Conservation (phyloP, 1,140 invertebrate genomes). For the Drosophila setifemur region DNA sequence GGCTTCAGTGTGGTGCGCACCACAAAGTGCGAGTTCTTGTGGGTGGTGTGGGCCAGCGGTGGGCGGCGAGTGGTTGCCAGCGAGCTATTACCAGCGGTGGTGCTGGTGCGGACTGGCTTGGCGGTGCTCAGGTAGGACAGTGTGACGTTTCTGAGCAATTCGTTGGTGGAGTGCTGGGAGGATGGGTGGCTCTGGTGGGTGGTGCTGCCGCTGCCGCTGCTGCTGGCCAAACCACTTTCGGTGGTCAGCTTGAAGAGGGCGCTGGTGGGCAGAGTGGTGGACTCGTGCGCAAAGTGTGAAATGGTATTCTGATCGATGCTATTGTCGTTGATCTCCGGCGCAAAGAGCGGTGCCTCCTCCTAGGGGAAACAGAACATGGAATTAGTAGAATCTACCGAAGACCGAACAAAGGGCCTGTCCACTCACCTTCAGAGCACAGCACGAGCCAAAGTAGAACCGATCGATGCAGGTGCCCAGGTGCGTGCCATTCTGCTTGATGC, state of each 20-base stretch:
- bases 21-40: slow-evolving; percentile 75
- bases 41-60: slow-evolving; percentile 50
- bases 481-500: slow-evolving; percentile 94
- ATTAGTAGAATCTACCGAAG: neutral
- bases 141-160: slow-evolving; percentile 65
- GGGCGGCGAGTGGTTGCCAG: slow-evolving; percentile 48
- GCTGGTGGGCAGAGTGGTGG: slow-evolving; percentile 71
- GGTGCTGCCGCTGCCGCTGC: slow-evolving; percentile 20
- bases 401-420: rapidly evolving
- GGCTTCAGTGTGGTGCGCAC: slow-evolving; percentile 68
- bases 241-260: slow-evolving; percentile 72
- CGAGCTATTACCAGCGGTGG: slow-evolving; percentile 8
- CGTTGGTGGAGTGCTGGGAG: slow-evolving; percentile 43
- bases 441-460: slow-evolving; percentile 95
- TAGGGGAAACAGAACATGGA: slow-evolving; percentile 1
- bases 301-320: slow-evolving; percentile 84
- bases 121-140: slow-evolving; percentile 64
- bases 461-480: slow-evolving; percentile 96
- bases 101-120: slow-evolving; percentile 54
- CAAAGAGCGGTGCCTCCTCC: slow-evolving; percentile 70
- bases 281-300: slow-evolving; percentile 82
- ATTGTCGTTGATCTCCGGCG: slow-evolving; percentile 83
- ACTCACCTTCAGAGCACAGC: slow-evolving; percentile 87
- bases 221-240: slow-evolving; percentile 22
- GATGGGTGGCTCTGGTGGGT: slow-evolving; percentile 12